Base-by-base conservation (phyloP, 1,140 invertebrate genomes). In the Dreissena polymorpha region DNA sequence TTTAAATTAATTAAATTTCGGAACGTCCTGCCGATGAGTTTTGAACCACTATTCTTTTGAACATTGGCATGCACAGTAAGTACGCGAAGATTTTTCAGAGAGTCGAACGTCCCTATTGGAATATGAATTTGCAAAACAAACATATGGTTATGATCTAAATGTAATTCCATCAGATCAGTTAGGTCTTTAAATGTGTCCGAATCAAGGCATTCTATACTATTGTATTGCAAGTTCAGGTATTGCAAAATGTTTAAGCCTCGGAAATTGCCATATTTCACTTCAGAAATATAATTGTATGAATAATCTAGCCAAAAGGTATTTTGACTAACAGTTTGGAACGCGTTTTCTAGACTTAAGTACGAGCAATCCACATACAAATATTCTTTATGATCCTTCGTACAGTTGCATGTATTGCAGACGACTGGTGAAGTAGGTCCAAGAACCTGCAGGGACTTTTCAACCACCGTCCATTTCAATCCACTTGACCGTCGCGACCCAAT, bases 21-120 rank as follows among this genome's bases (percentile, higher is more conserved):
- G 18, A 80, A 63, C 63, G 68, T 55, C 5, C 64, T 39, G 10
- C 14, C 25, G 12, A 63, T 51, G 29, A 63, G 27, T 1, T 53
- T 10, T 10, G 68, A 60, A 18, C 1, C 12, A 16, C 29, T 23
- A 23, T 80, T 21, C n/a, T 2, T 60, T 13, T 7, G 0, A 8
- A n/a, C 53, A 13, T 25, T 68, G 21, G 60, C 25, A 13, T 71
- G 67, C n/a, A 80, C 18, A 29, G 57, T 21, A 49, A 80, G 55
- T 0, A 80, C 57, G 49, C 51, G 57, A 1, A 80, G 18, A 68
- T 50, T 63, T 0, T 8, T 21, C 14, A 80, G 53, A 23, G 67
- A 67, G n/a, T 57, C n/a, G 60, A 80, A 80, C 5, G 72, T 63
- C 25, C 77, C 77, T 14, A 57, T 70, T 49, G 70, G 64, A 13